These are phyloP conservation scores for Stichopus chloronotus DNA, from an alignment of 35 echinoderm and acorn worm genomes.

Conservation along the genomic window DNA sequence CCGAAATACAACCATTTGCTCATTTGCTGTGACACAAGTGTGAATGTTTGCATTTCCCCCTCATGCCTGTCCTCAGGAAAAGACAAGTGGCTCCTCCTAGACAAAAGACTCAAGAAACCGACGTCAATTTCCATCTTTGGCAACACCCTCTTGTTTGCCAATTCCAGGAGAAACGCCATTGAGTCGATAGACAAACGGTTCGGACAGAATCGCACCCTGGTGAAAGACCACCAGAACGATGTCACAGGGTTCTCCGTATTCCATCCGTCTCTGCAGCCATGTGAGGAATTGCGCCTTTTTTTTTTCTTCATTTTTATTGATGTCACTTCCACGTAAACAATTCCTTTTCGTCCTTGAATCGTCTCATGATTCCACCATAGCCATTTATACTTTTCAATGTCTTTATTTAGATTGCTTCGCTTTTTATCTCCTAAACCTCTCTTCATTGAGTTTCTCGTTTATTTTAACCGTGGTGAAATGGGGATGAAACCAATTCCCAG, in stretches of 20 bases:
- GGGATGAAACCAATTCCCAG: too few relatives aligned
- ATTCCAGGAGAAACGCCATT: slow-evolving; percentile 27
- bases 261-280: slow-evolving; percentile 35
- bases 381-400: too few relatives aligned
- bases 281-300: not conserved
- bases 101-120: slow-evolving; percentile 24
- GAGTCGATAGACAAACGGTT: slow-evolving; percentile 18
- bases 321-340: too few relatives aligned
- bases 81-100: slow-evolving; percentile 18
- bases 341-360: too few relatives aligned
- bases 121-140: not conserved
- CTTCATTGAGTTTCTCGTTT: too few relatives aligned
- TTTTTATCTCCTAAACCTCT: too few relatives aligned
- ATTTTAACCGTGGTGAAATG: too few relatives aligned
- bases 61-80: slow-evolving; percentile 36
- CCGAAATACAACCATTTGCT: too few relatives aligned
- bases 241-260: slow-evolving; percentile 23
- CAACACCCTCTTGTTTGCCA: not conserved
- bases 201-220: slow-evolving; percentile 5
- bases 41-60: not conserved
- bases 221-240: slow-evolving; percentile 34
- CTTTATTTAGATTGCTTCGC: too few relatives aligned
- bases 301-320: too few relatives aligned
- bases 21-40: too few relatives aligned
- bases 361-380: too few relatives aligned